Evolutionary conservation across 2,113 vertebrate genomes (phyloP).

Genomic region (Rhegmatorhina hoffmannsi): DNA sequence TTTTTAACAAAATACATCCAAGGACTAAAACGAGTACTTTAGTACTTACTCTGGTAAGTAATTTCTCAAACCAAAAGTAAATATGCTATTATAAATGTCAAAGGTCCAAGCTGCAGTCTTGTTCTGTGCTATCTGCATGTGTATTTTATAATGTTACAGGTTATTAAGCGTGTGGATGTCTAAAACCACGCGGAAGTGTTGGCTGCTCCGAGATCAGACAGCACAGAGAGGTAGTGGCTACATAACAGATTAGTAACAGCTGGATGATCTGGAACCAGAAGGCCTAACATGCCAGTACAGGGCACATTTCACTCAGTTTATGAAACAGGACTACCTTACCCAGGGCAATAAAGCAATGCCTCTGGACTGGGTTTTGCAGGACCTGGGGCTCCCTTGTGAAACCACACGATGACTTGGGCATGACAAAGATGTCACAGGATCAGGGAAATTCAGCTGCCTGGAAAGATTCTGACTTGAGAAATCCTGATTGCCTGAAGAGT

Average conservation of each 20-base stretch:
- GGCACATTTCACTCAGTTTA: conserved; percentile 42
- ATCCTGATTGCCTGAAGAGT: not conserved
- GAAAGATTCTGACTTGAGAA: conserved; percentile 18
- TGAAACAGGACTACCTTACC: conserved; percentile 36
- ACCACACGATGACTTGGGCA: not conserved
- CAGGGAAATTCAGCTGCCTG: conserved; percentile 44
- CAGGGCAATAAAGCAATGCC: conserved; percentile 42
- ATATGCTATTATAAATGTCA: not conserved
- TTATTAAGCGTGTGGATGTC: not conserved
- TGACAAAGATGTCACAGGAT: conserved; percentile 57
- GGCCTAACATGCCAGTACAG: conserved; percentile 43
- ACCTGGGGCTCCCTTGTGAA: conserved; percentile 30
- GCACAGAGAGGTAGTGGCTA: conserved; percentile 16
- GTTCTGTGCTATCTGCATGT: not conserved
- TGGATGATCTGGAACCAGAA: conserved; percentile 50
- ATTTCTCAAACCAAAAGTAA: not conserved
- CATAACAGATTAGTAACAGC: conserved; percentile 55
- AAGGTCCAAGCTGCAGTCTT: not conserved
- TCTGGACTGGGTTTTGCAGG: conserved; percentile 36
- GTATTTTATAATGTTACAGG: not conserved
- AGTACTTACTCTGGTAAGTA: not conserved
- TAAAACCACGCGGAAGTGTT: not conserved
- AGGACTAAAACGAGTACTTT: not conserved
- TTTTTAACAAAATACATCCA: not conserved
- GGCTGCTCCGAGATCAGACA: not conserved